Evolutionary conservation across 2,113 vertebrate genomes (phyloP).

Genomic region (Brienomyrus brachyistius): DNA sequence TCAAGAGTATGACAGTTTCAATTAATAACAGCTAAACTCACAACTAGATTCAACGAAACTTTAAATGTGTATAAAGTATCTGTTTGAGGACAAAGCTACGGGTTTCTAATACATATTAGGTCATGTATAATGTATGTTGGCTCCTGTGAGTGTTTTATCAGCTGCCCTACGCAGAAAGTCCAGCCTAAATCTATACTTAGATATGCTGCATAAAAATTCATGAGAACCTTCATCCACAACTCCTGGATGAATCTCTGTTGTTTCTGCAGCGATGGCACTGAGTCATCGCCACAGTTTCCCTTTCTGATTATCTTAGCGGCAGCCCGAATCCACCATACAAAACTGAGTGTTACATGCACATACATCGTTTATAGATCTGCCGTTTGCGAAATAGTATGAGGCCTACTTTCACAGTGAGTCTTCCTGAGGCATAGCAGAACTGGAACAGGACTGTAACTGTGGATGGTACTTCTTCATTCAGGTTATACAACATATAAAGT

Average conservation of each 20-base stretch:
- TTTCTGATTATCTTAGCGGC: neutral
- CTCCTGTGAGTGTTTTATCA: constrained; percentile 12
- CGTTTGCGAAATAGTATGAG: neutral
- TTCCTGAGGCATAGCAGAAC: neutral
- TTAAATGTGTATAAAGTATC: neutral
- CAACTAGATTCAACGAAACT: neutral
- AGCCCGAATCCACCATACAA: neutral
- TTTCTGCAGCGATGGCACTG: neutral
- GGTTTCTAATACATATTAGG: neutral
- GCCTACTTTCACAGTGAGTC: neutral
- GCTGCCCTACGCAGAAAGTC: neutral
- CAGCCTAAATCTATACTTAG: neutral
- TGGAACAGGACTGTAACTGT: neutral
- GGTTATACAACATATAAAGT: constrained; percentile 1
- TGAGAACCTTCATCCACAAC: constrained; percentile 13
- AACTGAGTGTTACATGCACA: neutral
- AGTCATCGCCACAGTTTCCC: neutral
- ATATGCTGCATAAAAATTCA: constrained; percentile 16
- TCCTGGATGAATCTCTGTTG: neutral
- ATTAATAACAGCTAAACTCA: constrained; percentile 1
- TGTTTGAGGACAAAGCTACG: neutral
- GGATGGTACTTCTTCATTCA: constrained; percentile 2
- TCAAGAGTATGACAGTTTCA: neutral
- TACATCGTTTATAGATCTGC: neutral
- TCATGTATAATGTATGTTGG: neutral